Evolutionary conservation across 2,797 vertebrate genomes (phyloP), one percentile per base, ranked within the genome.

Genomic region (Cetoscarus ocellatus): DNA sequence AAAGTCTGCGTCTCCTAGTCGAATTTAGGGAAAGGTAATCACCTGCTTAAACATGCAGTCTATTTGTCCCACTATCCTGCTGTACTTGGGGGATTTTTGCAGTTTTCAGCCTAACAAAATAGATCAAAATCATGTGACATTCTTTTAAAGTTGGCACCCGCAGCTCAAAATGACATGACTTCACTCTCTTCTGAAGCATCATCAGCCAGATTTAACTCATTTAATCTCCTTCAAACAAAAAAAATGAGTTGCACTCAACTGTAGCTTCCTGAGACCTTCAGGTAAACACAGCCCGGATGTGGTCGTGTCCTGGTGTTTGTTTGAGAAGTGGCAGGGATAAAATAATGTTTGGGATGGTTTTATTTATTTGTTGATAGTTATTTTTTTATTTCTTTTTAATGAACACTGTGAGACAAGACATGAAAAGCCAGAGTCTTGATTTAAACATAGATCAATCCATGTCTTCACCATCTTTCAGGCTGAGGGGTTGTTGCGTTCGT

Each of bases 371-470:
- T 88, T 63, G n/a, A 83, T 84, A 82, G 61, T 73, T 87, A 27
- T 69, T 77, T 72, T 42, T 42, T 44, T 15, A 63, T 83, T 87
- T 83, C 52, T 59, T 89, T 57, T 88, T 86, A 71, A 91, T 90
- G 73, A 91, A 90, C 89, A 92, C 90, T 92, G 91, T 92, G 92
- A 92, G 87, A 89, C 68, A 77, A 82, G 69, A 81, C 54, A 77
- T 81, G 68, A 86, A 52, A 72, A 79, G 79, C 73, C 73, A 75
- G 73, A 80, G 59, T 82, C 60, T 39, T 60, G 73, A 77, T 55
- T 57, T 73, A 48, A 81, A 55, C 12, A 5, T 62, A 52, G 79
- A 86, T 42, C 80, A 40, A 82, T 82, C 67, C 48, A 14, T 66
- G 58, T 75, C 80, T 58, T 87, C 56, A 49, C 55, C 64, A 38